Evolutionary conservation across 2,888 invertebrate species (phyloP).

Genomic region (Spisula subtruncata): DNA sequence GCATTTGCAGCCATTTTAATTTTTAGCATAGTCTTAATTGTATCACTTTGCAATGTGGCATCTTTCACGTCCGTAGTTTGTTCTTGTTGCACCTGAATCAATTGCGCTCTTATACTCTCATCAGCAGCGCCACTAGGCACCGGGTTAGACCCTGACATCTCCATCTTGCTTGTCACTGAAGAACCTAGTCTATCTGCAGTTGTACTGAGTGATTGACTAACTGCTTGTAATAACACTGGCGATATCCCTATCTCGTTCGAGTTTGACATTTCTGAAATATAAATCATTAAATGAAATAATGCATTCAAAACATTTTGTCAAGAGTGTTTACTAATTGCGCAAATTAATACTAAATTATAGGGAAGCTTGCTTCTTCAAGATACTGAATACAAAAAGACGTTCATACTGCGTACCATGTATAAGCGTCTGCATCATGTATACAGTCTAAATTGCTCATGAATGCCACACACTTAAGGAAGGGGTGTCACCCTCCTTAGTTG

Average conservation of each 20-base stretch:
- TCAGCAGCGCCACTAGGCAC: conserved; percentile 29
- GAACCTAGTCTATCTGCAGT: conserved; percentile 48
- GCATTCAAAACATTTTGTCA: too few species aligned
- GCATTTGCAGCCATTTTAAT: conserved; percentile 72
- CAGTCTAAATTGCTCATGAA: too few species aligned
- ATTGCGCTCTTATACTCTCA: conserved; percentile 31
- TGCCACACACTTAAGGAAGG: too few species aligned
- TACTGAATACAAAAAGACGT: too few species aligned
- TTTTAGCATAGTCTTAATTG: conserved; percentile 73
- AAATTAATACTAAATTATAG: too few species aligned
- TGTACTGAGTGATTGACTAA: conserved; percentile 83
- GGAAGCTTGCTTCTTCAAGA: too few species aligned
- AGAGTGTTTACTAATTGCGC: too few species aligned
- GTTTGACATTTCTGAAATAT: conserved; percentile 79
- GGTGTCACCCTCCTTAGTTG: too few species aligned
- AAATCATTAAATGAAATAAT: background rate
- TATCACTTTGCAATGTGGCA: conserved; percentile 46
- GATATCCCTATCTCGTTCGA: conserved; percentile 85
- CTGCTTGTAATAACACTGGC: conserved; percentile 86
- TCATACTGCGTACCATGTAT: too few species aligned
- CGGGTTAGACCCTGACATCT: background rate
- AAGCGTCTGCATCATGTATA: too few species aligned
- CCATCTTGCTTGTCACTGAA: conserved; percentile 30
- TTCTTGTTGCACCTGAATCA: conserved; percentile 62
- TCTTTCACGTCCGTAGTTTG: conserved; percentile 47